Evolutionary conservation across 2,888 invertebrate species (phyloP).

Genomic region (Napeogenes sylphis): DNA sequence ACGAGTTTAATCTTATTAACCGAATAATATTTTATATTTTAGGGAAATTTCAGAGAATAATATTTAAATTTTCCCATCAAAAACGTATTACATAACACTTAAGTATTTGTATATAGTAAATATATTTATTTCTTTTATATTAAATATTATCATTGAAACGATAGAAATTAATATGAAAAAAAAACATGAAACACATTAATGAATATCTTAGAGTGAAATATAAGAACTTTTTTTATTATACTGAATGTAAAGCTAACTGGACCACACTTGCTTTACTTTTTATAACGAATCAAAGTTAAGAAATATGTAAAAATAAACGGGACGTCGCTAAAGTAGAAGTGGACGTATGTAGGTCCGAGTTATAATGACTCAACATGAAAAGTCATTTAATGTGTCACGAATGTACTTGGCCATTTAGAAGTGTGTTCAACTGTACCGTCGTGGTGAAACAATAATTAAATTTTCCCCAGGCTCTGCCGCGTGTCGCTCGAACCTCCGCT

Average conservation of each 20-base stretch:
- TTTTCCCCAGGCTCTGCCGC: conserved; percentile 61
- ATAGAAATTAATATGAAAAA: too few relatives aligned
- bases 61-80: not conserved
- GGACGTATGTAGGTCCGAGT: conserved; percentile 42
- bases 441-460: conserved; percentile 71
- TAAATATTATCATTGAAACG: too few relatives aligned
- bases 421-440: conserved; percentile 61
- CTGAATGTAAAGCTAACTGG: not conserved
- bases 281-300: not conserved
- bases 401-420: conserved; percentile 65
- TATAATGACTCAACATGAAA: conserved; percentile 61
- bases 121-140: too few relatives aligned
- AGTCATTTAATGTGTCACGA: conserved; percentile 65
- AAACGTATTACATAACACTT: too few relatives aligned
- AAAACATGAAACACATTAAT: too few relatives aligned
- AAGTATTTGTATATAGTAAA: too few relatives aligned
- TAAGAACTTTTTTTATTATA: too few relatives aligned
- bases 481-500: conserved; percentile 68
- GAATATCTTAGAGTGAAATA: too few relatives aligned
- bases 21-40: not conserved
- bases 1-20: conserved; percentile 3
- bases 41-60: not conserved
- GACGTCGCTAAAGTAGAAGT: not conserved
- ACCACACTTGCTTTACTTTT: not conserved
- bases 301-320: conserved; percentile 1